A percentile compares a stretch with the other conserved stretches of the same genome.
phyloP scores from a whole-genome alignment of 2,888 invertebrate species.

The Agrotis exclamationis region DNA sequence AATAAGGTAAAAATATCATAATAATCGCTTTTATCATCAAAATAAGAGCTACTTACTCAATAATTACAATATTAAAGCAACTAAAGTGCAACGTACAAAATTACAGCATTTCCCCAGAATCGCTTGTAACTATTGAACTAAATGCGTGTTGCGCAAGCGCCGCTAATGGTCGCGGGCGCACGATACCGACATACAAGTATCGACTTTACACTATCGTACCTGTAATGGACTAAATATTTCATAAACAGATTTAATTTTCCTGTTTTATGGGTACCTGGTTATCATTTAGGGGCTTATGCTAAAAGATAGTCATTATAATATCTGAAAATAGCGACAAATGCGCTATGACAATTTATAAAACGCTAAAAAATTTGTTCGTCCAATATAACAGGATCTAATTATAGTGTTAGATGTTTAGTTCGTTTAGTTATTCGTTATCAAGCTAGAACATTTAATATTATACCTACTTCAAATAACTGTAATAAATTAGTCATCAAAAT shows the following conservation, averaged over 20 bases:
- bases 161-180: constrained; percentile 74
- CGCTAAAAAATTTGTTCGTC: too few species aligned
- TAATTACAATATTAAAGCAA: constrained; percentile 54
- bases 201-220: constrained; percentile 67
- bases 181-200: constrained; percentile 74
- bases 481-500: too few species aligned
- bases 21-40: constrained; percentile 1
- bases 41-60: constrained; percentile 17
- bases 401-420: too few species aligned
- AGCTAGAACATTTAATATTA: too few species aligned
- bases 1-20: background rate
- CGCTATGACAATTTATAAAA: too few species aligned
- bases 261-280: constrained; percentile 40
- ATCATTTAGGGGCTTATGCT: constrained; percentile 16
- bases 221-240: constrained; percentile 74
- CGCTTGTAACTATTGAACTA: constrained; percentile 71
- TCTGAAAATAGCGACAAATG: background rate
- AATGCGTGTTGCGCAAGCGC: constrained; percentile 75
- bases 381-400: too few species aligned
- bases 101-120: constrained; percentile 72
- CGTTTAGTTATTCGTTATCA: too few species aligned
- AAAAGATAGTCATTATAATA: constrained; percentile 8
- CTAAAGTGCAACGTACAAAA: constrained; percentile 57
- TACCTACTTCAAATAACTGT: too few species aligned
- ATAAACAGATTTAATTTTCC: constrained; percentile 69